A percentile compares a stretch with the other conserved stretches of the same genome.
These are phyloP conservation scores for Camponotus floridanus DNA, from an alignment of 1,140 invertebrate species.

Conservation along the genomic window DNA sequence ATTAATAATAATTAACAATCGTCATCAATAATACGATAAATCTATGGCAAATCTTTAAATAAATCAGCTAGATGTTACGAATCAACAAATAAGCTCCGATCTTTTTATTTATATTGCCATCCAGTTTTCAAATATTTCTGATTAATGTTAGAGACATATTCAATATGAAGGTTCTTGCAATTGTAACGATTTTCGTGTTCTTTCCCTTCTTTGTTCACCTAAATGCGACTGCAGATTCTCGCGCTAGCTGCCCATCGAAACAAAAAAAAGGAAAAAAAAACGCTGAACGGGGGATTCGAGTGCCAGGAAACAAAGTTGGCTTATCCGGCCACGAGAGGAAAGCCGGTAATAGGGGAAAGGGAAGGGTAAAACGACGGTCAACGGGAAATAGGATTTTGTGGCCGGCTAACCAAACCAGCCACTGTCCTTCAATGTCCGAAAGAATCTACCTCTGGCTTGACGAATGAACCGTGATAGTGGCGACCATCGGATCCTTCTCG, in stretches of 20 bases:
- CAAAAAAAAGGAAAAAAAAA: not conserved
- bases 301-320: slow-evolving; percentile 60
- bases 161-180: slow-evolving; percentile 3
- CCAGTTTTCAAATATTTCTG: slow-evolving; percentile 20
- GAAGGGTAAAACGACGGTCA: not conserved
- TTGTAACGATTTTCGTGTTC: not conserved
- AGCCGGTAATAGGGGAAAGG: slow-evolving; percentile 33
- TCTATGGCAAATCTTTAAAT: not conserved
- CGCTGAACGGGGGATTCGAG: not conserved
- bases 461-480: slow-evolving; percentile 41
- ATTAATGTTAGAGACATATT: not conserved
- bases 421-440: slow-evolving; percentile 67
- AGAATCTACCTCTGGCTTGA: slow-evolving; percentile 54
- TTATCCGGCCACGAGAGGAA: slow-evolving; percentile 29
- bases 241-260: not conserved
- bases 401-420: slow-evolving; percentile 63
- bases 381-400: slow-evolving; percentile 75
- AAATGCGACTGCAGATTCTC: slow-evolving; percentile 24
- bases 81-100: no score
- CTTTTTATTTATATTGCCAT: not conserved
- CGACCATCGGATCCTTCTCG: not conserved
- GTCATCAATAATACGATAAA: not conserved
- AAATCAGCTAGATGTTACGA: not conserved
- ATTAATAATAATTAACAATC: slow-evolving; percentile 1
- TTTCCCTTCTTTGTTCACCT: slow-evolving; percentile 19